Evolutionary conservation across 2,797 vertebrate genomes (phyloP), one percentile per base, ranked within the genome.

Genomic region (Cirrhinus molitorella): DNA sequence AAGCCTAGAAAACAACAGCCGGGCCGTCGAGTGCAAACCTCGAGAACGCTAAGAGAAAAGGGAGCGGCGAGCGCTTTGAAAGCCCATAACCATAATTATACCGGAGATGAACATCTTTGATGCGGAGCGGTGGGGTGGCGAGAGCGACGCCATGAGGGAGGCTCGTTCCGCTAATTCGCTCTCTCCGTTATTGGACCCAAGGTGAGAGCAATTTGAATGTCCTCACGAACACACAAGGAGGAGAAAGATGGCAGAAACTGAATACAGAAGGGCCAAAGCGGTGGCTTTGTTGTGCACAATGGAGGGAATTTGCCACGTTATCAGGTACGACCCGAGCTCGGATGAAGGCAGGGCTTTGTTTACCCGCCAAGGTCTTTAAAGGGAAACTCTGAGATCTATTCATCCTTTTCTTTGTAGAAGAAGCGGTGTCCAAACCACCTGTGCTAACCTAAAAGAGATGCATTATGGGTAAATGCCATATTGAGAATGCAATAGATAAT

Each of bases 331-430:
- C 61, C 84, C 79, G 70, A 85, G 88, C 21, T 57, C 34, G 3
- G 59, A 45, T 91, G 86, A 93, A 93, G 88, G 81, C 80, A 53
- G 67, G 75, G 65, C 75, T 90, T 90, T 93, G 89, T 93, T 89
- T 79, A 78, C 79, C 84, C 51, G 80, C 87, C 71, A 85, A 88
- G 83, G 88, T 87, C 73, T 89, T 86, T 59, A 68, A 81, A 77
- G 75, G 21, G 67, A 34, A 83, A 83, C 40, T 59, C 81, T 81
- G 65, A 37, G 87, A 61, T 88, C 85, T 85, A 37, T 49, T 55
- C 53, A 37, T 55, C 71, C 77, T 83, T 67, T 45, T 59, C 55
- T 47, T 61, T 45, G 49, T 66, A 45, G 23, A 23, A 11, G 49
- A 40, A 63, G 40, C n/a, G 63, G 23, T 85, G 61, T 75, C 61